phyloP scores from a whole-genome alignment of 2,113 vertebrate genomes.

The Brachyhypopomus occidentalis region DNA sequence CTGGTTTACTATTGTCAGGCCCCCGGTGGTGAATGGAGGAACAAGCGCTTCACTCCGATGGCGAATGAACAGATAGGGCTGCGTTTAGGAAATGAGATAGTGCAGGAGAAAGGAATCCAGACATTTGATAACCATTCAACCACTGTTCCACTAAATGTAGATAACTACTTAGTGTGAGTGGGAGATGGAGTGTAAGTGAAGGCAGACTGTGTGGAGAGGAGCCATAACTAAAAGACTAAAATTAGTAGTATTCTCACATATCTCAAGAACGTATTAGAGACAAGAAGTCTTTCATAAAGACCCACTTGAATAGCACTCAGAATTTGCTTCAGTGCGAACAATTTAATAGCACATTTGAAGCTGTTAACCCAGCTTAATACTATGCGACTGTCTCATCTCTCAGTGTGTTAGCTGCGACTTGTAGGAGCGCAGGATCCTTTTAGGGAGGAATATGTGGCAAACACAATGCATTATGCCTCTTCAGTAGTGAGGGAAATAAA shows the following conservation, averaged over 20 bases:
- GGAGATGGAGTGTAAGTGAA: slow-evolving; percentile 49
- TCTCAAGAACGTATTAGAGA: slow-evolving; percentile 68
- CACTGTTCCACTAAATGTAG: slow-evolving; percentile 63
- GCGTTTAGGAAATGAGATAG: slow-evolving; percentile 25
- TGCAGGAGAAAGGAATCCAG: slow-evolving; percentile 59
- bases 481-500: background rate
- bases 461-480: background rate
- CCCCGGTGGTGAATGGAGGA: slow-evolving; percentile 8
- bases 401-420: slow-evolving; percentile 61
- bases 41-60: background rate
- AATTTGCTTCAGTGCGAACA: slow-evolving; percentile 67
- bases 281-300: slow-evolving; percentile 68
- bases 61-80: background rate
- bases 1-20: background rate
- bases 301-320: slow-evolving; percentile 70
- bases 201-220: slow-evolving; percentile 49
- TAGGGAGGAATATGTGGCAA: slow-evolving; percentile 25
- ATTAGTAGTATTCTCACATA: slow-evolving; percentile 74
- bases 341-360: slow-evolving; percentile 73
- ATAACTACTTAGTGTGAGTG: slow-evolving; percentile 29
- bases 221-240: slow-evolving; percentile 67
- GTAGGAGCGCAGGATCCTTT: slow-evolving; percentile 20
- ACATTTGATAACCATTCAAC: slow-evolving; percentile 64
- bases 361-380: slow-evolving; percentile 72
- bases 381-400: slow-evolving; percentile 66